Evolutionary conservation across 2,888 invertebrate genomes (phyloP).

Genomic region (Scaptomyza parva): DNA sequence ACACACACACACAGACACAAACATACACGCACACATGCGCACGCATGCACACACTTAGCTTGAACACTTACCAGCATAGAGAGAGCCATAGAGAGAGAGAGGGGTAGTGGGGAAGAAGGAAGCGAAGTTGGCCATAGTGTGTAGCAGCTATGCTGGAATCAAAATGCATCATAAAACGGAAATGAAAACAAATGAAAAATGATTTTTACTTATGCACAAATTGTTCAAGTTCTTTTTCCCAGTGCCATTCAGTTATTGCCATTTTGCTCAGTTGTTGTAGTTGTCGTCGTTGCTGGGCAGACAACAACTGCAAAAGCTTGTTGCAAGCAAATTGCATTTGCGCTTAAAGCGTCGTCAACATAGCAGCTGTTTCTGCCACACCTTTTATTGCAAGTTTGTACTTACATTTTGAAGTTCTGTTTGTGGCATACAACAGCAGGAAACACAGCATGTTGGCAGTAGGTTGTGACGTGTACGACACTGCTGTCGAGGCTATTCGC

Average conservation of each 20-base stretch:
- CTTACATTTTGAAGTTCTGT: too few species aligned
- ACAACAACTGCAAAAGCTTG: conserved; percentile 43
- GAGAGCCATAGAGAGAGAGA: background rate
- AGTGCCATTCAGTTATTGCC: conserved; percentile 8
- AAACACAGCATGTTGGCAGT: too few species aligned
- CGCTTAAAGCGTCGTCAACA: conserved; percentile 41
- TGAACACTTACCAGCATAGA: background rate
- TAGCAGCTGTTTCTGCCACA: conserved; percentile 38
- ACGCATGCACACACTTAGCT: conserved; percentile 1
- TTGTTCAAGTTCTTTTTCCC: conserved; percentile 39
- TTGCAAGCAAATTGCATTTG: conserved; percentile 65
- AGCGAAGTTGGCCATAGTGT: conserved; percentile 19
- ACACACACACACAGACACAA: conserved; percentile 28
- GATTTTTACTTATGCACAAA: conserved; percentile 74
- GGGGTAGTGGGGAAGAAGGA: background rate
- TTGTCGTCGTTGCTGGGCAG: conserved; percentile 17
- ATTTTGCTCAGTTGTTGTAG: conserved; percentile 6
- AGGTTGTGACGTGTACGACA: too few species aligned
- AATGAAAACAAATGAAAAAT: conserved; percentile 81
- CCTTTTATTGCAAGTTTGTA: background rate
- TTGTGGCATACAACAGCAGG: background rate
- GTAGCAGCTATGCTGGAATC: conserved; percentile 67
- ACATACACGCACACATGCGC: conserved; percentile 19
- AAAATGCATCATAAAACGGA: conserved; percentile 74
- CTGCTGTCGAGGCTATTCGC: too few species aligned